Conservation (phyloP, 2,113 vertebrate species). For the Tyto alba region DNA sequence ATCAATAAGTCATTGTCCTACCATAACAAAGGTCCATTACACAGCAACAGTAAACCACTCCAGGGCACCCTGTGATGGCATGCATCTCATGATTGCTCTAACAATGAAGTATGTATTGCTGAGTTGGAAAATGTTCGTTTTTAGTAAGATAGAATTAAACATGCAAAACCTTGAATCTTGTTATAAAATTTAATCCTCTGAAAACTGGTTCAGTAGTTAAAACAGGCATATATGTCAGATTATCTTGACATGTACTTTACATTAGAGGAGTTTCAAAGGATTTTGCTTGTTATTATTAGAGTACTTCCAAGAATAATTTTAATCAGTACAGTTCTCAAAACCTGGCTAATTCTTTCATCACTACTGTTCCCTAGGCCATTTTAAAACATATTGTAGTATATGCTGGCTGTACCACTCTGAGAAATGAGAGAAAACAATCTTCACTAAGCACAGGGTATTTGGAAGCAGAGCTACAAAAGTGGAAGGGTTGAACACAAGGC, state of each 20-base stretch:
- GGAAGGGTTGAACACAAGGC: neutral
- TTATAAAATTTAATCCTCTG: neutral
- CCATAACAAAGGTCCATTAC: slow-evolving; percentile 18
- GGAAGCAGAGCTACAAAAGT: neutral
- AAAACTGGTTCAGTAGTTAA: neutral
- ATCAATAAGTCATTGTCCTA: slow-evolving; percentile 32
- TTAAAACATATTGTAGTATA: neutral
- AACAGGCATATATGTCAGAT: neutral
- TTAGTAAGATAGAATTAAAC: neutral
- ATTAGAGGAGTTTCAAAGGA: neutral
- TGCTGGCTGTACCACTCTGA: neutral
- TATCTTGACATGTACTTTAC: neutral
- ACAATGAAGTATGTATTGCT: neutral
- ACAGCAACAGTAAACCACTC: neutral
- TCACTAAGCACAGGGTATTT: neutral
- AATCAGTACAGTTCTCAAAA: neutral
- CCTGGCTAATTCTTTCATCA: neutral
- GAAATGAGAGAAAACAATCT: neutral
- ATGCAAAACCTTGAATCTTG: neutral
- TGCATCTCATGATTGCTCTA: neutral
- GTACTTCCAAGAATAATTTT: neutral
- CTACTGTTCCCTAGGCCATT: neutral
- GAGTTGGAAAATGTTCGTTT: neutral
- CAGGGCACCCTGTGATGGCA: neutral
- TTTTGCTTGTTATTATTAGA: neutral